A percentile compares a stretch with the other conserved stretches of the same genome.
Evolutionary conservation across 1,140 invertebrate genomes (phyloP).

Genomic region (Psix sp.): DNA sequence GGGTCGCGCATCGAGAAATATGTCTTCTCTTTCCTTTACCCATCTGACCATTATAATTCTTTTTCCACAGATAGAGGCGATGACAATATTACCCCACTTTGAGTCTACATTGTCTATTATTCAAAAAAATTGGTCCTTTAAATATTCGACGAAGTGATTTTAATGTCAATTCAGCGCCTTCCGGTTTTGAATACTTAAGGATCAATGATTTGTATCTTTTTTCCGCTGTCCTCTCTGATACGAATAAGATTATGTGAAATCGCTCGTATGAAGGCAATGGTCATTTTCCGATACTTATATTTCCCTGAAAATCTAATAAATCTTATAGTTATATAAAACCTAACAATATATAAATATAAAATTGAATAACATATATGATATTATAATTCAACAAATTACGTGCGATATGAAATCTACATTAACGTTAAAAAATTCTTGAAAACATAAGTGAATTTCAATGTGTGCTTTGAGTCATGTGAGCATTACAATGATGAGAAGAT

Average conservation of each 20-base stretch:
- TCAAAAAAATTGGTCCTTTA: slow-evolving; percentile 38
- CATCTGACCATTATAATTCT: slow-evolving; percentile 54
- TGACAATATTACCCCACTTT: slow-evolving; percentile 55
- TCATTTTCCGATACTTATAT: slow-evolving; percentile 57
- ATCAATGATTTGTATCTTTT: slow-evolving; percentile 38
- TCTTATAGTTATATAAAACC: no score
- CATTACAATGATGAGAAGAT: no score
- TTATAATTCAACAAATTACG: no score
- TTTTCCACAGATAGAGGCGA: slow-evolving; percentile 39
- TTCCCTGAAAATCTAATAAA: no score
- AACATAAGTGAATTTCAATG: no score
- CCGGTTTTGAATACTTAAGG: slow-evolving; percentile 28
- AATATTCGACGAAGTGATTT: slow-evolving; percentile 33
- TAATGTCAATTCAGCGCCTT: slow-evolving; percentile 15
- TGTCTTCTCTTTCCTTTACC: slow-evolving; percentile 39
- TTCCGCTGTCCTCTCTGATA: slow-evolving; percentile 12
- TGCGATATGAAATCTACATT: no score
- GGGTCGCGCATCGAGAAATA: slow-evolving; percentile 59
- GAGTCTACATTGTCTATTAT: slow-evolving; percentile 31
- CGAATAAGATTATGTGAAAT: no score
- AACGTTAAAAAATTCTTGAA: no score
- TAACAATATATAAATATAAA: no score
- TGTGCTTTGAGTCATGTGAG: no score
- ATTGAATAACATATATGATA: no score
- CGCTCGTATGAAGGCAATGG: slow-evolving; percentile 44